Evolutionary conservation across 2,113 vertebrate genomes (phyloP), one percentile per base, ranked within the genome.

Genomic region (Epinephelus fuscoguttatus): DNA sequence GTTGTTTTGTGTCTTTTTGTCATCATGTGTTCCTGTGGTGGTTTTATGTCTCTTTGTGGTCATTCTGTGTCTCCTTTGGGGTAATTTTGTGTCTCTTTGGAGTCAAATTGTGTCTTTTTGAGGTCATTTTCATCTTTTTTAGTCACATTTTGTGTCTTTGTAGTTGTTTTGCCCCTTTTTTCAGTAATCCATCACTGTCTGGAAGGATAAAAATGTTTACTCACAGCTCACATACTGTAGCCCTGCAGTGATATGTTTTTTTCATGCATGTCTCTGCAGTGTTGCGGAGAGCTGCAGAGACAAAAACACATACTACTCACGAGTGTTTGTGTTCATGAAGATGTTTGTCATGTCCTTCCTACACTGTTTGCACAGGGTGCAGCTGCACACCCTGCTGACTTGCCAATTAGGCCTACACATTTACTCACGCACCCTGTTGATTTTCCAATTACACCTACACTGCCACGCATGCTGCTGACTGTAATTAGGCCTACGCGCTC

Each of bases 381-480:
- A 92, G 81, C 87, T 91, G 87, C 62, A 79, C 75, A 74, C 85
- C 85, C 76, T 33, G 78, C 87, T 89, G 78, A 75, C 75, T 88
- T 53, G 68, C 87, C 89, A 91, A 92, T 91, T 87, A 92, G 80
- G 70, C 64, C 71, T 55, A 75, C 72, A 84, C 81, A 78, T 88
- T 79, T 75, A 49, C 69, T 76, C 57, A 49, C 2, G 21, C 64
- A 78, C 45, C 85, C 77, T 75, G 87, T 81, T 84, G 87, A 91
- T 91, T 86, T 90, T 87, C 78, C 84, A 90, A 91, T 92, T 91
- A 91, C 87, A 86, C 84, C 80, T 88, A 72, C 71, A 62, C 81
- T 57, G 37, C 17, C 70, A 59, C 74, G 76, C 74, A 82, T 27
- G 56, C 72, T 71, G 60, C 64, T 30, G 33, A 70, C 50, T 75